These are phyloP conservation scores for Ophion ellenae DNA, from an alignment of 2,888 invertebrate genomes.

Conservation along the genomic window DNA sequence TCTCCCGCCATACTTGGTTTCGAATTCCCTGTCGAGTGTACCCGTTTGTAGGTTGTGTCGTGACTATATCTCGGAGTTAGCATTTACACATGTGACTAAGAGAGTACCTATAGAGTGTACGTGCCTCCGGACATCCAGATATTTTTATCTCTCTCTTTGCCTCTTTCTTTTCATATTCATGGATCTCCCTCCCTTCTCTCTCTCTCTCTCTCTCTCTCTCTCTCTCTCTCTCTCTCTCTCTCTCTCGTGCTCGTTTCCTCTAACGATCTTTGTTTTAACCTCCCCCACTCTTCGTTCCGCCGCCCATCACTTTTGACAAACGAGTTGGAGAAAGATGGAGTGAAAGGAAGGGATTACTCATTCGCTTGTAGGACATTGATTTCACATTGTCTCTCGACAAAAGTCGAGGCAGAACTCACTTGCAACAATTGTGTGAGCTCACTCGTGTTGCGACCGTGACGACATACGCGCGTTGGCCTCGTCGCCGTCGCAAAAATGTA, in stretches of 20 bases:
- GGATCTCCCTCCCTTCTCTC: background rate
- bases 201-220: constrained; percentile 9
- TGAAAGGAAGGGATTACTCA: constrained; percentile 64
- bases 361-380: constrained; percentile 61
- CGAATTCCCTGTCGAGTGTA: constrained; percentile 60
- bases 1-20: constrained; percentile 66
- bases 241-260: constrained; percentile 14
- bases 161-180: constrained; percentile 14
- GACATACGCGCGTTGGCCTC: constrained; percentile 46
- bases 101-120: constrained; percentile 53
- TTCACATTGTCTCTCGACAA: constrained; percentile 56
- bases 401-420: background rate
- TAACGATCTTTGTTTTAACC: constrained; percentile 21
- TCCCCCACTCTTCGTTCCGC: background rate
- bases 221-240: no score
- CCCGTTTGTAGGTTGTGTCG: constrained; percentile 44
- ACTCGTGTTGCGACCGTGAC: constrained; percentile 40
- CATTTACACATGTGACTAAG: constrained; percentile 66
- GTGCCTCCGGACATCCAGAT: constrained; percentile 51
- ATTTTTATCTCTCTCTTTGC: constrained; percentile 38
- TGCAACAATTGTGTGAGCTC: constrained; percentile 23
- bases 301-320: constrained; percentile 38
- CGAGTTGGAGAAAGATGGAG: constrained; percentile 32
- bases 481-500: constrained; percentile 2
- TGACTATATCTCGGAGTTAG: constrained; percentile 42